phyloP scores from a whole-genome alignment of 2,888 invertebrate species.

The Tanytarsus gracilentus region DNA sequence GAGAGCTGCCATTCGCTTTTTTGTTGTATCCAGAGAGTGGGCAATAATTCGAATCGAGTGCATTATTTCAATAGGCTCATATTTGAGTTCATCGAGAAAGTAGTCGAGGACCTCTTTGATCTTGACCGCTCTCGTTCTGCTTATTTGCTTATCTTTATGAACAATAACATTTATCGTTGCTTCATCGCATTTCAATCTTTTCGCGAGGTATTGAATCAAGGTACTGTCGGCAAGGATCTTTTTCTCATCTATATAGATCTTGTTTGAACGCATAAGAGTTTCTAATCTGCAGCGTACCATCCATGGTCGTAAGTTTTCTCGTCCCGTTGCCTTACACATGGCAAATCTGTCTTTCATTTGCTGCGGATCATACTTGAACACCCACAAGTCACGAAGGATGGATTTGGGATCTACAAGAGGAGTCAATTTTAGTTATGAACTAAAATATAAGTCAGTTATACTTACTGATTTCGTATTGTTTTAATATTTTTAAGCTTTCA shows the following conservation, averaged over 20 bases:
- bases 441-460: no score
- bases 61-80: conserved; percentile 47
- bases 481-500: conserved; percentile 46
- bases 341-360: conserved; percentile 48
- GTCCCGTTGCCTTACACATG: conserved; percentile 44
- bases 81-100: conserved; percentile 47
- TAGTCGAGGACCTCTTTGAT: conserved; percentile 52
- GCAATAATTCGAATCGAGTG: conserved; percentile 48
- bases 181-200: conserved; percentile 45
- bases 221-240: conserved; percentile 47
- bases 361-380: conserved; percentile 50
- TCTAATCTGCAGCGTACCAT: conserved; percentile 55
- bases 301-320: conserved; percentile 53
- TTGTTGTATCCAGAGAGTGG: conserved; percentile 49
- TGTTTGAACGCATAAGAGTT: conserved; percentile 45
- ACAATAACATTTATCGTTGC: conserved; percentile 46
- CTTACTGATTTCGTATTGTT: conserved; percentile 50
- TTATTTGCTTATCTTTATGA: conserved; percentile 46
- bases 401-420: conserved; percentile 47
- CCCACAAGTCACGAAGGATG: conserved; percentile 54
- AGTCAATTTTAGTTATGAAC: no score
- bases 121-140: conserved; percentile 49
- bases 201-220: conserved; percentile 48
- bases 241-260: conserved; percentile 39
- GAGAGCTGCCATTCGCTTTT: conserved; percentile 46